Conservation (phyloP, 2,888 invertebrate genomes). For the Dermolepida albohirtum region DNA sequence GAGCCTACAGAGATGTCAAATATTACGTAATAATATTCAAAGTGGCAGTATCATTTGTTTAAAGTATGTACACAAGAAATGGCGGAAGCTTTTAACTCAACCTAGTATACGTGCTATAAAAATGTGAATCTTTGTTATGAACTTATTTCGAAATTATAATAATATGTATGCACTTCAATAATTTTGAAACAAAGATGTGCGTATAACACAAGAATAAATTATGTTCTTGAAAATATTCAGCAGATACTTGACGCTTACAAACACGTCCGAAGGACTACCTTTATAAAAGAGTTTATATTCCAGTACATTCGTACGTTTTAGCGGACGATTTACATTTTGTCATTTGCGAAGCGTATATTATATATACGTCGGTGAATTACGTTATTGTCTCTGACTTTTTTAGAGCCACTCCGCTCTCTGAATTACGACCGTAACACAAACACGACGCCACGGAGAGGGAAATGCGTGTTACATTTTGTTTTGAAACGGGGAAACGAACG, state of each 20-base stretch:
- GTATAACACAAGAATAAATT: too few relatives aligned
- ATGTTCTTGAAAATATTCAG: too few relatives aligned
- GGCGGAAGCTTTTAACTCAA: too few relatives aligned
- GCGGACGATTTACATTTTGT: constrained; percentile 16
- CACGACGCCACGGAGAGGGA: constrained; percentile 15
- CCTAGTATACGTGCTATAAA: too few relatives aligned
- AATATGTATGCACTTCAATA: too few relatives aligned
- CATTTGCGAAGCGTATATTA: constrained; percentile 1
- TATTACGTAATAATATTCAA: too few relatives aligned
- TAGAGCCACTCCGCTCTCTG: constrained; percentile 10
- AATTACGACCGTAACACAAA: constrained; percentile 14
- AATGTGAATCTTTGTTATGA: too few relatives aligned
- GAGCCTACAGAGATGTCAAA: too few relatives aligned
- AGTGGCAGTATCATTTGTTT: too few relatives aligned
- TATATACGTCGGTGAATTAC: neutral
- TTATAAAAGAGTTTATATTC: constrained; percentile 8
- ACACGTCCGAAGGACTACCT: neutral
- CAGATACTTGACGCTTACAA: neutral
- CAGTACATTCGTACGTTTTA: neutral
- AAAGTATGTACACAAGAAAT: too few relatives aligned
- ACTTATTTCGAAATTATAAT: too few relatives aligned
- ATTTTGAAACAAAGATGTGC: too few relatives aligned
- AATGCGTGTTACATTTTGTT: constrained; percentile 27
- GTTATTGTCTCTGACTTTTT: constrained; percentile 27
- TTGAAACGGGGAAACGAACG: constrained; percentile 10